Base-by-base conservation (phyloP, 2,113 vertebrate genomes). In the Cathartes aura region DNA sequence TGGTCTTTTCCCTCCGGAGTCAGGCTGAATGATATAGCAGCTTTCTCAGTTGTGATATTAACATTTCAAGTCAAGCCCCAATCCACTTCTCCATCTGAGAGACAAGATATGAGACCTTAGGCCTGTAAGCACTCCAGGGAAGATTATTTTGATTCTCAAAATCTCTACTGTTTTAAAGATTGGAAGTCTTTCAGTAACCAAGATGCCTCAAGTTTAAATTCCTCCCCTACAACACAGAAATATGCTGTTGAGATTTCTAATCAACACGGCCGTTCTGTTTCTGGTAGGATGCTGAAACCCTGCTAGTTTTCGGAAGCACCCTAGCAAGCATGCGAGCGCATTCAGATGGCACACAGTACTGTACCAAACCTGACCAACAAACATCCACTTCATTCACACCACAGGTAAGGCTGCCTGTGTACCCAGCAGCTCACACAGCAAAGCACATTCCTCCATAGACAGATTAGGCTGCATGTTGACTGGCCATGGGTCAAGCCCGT, bases 11-110 rank as follows among this genome's bases (percentile, higher is more conserved):
- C 68, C 83, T 88, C 79, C 42, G 86, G 83, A 91, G 53, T 74
- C 68, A 55, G 32, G 29, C 34, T 73, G 67, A 72, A 80, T 82
- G 81, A 87, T 94, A 86, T 1, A 97, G 90, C 71, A 93, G 87
- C 86, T 95, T 90, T 96, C 92, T 93, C 87, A 73, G 66, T 8
- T 64, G 55, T 45, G 81, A 58, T 56, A 74, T 79, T 89, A 90
- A 78, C 75, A 94, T 83, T 96, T 91, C 93, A 80, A 82, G 68
- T 87, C 93, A 95, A 93, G 72, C 60, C 73, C 94, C 91, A 87
- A 78, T n/a, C 76, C 80, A 59, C 58, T 82, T 87, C 53, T 87
- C 75, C 55, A 56, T 79, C 81, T 42, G 52, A 95, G 66, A 85
- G 56, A 86, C 63, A 30, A 87, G 78, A 45, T 66, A 80, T 1